Base-by-base conservation (phyloP, 2,888 invertebrate species). In the Salticus scenicus region DNA sequence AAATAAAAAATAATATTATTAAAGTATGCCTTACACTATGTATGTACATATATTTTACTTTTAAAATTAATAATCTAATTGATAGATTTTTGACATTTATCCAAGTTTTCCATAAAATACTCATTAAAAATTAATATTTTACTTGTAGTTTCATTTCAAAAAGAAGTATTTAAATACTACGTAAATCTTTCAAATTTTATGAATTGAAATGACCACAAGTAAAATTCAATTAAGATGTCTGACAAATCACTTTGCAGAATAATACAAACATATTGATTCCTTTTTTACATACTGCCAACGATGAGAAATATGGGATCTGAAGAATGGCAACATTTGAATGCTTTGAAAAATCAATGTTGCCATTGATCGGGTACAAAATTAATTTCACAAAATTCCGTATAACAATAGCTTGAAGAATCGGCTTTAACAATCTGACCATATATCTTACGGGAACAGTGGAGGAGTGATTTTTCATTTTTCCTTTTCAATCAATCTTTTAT, bases 361-460 rank as follows among this genome's bases (percentile, higher is more conserved):
- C 41, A 84, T 84, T 72, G 84, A 84, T 84, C 76, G 78, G 57
- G 20, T 33, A 47, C 72, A 57, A 83, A 83, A 84, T 84, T 84
- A 84, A 84, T 78, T 84, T 84, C 78, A 4, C 78, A 78, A 84
- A 78, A 74, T 73, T 74, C 84, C 71, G 20, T 74, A 73, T 77
- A 77, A 83, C 83, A 83, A 83, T 83, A 77, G 72, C 69, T 67
- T 77, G 77, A 73, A 77, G 71, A 77, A 77, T 77, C 71, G 76
- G 57, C 64, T 83, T 83, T 77, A 67, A 77, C 57, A 33, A 66
- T 8, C 66, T 28, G 24, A 20, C 83, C 64, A 83, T 83, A 83
- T 76, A 83, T 83, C 76, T 76, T 75, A 37, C 64, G 47, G 42
- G 77, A 77, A 76, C 71, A 76, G 72, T 69, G 76, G 67, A 76